phyloP scores from a whole-genome alignment of 2,113 vertebrate species.

The Engystomops pustulosus region DNA sequence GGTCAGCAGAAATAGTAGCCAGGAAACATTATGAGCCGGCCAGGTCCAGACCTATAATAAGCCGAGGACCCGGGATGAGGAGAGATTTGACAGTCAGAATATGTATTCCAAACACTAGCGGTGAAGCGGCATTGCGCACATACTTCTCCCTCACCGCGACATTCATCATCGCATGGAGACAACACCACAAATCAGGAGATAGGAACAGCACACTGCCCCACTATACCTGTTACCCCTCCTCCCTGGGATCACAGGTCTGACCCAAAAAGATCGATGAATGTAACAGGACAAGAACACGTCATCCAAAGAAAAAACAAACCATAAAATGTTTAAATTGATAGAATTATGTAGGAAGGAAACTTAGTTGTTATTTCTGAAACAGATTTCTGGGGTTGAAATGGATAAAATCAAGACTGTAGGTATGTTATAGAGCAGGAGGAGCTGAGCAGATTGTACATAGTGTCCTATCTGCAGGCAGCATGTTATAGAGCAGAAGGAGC shows the following conservation, averaged over 20 bases:
- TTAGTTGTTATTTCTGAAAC: too few relatives aligned
- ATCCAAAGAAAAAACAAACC: background rate
- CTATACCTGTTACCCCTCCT: slow-evolving; percentile 32
- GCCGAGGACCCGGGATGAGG: background rate
- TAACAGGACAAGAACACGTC: background rate
- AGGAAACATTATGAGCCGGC: slow-evolving; percentile 3
- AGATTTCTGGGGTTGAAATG: too few relatives aligned
- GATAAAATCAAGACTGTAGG: too few relatives aligned
- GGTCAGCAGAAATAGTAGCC: slow-evolving; percentile 37
- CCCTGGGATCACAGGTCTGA: background rate
- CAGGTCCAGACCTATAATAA: slow-evolving; percentile 32
- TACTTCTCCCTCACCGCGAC: slow-evolving; percentile 32
- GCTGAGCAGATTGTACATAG: too few relatives aligned
- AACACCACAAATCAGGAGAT: slow-evolving; percentile 37
- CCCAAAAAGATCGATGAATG: background rate
- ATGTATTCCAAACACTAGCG: slow-evolving; percentile 56
- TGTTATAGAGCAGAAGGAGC: too few relatives aligned
- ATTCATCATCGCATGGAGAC: slow-evolving; percentile 43
- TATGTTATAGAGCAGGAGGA: too few relatives aligned
- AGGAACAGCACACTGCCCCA: slow-evolving; percentile 16
- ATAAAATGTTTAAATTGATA: too few relatives aligned
- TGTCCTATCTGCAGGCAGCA: too few relatives aligned
- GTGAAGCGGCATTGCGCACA: slow-evolving; percentile 37
- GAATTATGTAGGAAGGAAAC: too few relatives aligned
- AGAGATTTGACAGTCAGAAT: slow-evolving; percentile 49